These are phyloP conservation scores for Scaptomyza cyrtandrae DNA, from an alignment of 2,888 invertebrate species.

Conservation along the genomic window DNA sequence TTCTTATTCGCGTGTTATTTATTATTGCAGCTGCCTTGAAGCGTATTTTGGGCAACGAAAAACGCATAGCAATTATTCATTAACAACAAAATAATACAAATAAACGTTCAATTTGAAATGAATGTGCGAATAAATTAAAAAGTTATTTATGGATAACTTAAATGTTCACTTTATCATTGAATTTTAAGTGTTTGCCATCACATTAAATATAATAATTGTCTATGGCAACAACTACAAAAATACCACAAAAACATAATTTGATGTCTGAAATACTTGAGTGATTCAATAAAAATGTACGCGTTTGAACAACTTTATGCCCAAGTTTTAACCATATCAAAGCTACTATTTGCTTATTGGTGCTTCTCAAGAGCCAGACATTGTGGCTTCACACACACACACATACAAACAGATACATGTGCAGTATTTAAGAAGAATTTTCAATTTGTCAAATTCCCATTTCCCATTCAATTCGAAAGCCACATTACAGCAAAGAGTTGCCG, in stretches of 20 bases:
- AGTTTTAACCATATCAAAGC: conserved; percentile 49
- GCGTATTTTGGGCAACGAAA: conserved; percentile 47
- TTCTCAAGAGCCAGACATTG: conserved; percentile 29
- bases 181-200: not conserved
- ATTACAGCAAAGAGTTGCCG: conserved; percentile 28
- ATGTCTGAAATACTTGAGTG: conserved; percentile 7
- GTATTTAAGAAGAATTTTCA: conserved; percentile 31
- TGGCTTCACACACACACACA: conserved; percentile 14
- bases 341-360: conserved; percentile 1
- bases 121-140: conserved; percentile 40
- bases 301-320: conserved; percentile 20
- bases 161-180: conserved; percentile 3
- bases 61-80: conserved; percentile 39
- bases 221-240: conserved; percentile 13
- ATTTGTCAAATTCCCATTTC: conserved; percentile 33
- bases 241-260: conserved; percentile 12
- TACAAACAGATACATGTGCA: not conserved
- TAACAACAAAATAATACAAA: conserved; percentile 22
- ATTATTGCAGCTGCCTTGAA: conserved; percentile 72
- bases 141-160: conserved; percentile 26
- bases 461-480: conserved; percentile 41
- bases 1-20: conserved; percentile 50
- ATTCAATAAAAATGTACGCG: conserved; percentile 9
- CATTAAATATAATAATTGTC: not conserved
- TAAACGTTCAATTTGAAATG: conserved; percentile 41